Evolutionary conservation across 1,140 invertebrate species (phyloP).

Genomic region (Nasonia giraulti): DNA sequence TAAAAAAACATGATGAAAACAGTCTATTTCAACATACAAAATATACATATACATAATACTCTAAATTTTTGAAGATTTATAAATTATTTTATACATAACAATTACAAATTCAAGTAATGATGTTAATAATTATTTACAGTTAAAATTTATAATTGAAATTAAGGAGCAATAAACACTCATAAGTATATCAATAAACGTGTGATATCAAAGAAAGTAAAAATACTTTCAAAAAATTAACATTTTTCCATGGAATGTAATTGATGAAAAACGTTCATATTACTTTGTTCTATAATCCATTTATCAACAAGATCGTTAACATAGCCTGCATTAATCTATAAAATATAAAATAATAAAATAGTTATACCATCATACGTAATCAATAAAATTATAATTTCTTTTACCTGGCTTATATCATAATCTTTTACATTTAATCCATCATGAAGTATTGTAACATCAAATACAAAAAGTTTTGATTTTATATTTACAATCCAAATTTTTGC

Average conservation of each 20-base stretch:
- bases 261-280: slow-evolving; percentile 60
- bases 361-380: slow-evolving; percentile 14
- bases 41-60: too few relatives aligned
- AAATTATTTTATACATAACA: too few relatives aligned
- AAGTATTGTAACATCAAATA: slow-evolving; percentile 56
- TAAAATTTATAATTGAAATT: too few relatives aligned
- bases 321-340: slow-evolving; percentile 56
- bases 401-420: slow-evolving; percentile 45
- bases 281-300: slow-evolving; percentile 56
- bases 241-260: slow-evolving; percentile 51
- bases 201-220: background rate
- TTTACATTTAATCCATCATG: slow-evolving; percentile 55
- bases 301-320: slow-evolving; percentile 56
- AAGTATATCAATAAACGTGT: background rate
- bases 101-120: too few relatives aligned
- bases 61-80: too few relatives aligned
- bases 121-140: too few relatives aligned
- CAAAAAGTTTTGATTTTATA: slow-evolving; percentile 58
- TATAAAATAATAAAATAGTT: slow-evolving; percentile 8
- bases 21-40: too few relatives aligned
- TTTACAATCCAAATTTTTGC: slow-evolving; percentile 59
- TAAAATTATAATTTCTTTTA: slow-evolving; percentile 48
- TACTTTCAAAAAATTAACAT: background rate
- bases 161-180: background rate
- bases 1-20: too few relatives aligned